Base-by-base conservation (phyloP, 1,140 invertebrate species). In the Rhopalosiphum maidis region DNA sequence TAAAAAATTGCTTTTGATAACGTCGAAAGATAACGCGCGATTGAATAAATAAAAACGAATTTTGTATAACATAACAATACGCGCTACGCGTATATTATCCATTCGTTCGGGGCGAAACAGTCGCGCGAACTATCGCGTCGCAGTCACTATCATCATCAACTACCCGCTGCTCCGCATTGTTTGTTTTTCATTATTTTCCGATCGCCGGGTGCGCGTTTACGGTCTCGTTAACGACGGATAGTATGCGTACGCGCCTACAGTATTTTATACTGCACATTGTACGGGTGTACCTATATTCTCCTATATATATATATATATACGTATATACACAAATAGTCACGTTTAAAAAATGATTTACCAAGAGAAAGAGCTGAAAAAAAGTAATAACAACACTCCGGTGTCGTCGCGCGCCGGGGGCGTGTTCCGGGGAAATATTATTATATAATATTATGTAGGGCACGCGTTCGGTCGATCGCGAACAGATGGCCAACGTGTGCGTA, bases 161-260 rank as follows among this genome's bases (percentile, higher is more conserved):
- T 55, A 90, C 89, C 89, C 89, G 89, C 89, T 90, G 89, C 43
- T 90, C 11, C 23, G 46, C 46, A 48, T 51, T 89, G 51, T 89
- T 89, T 89, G 48, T 54, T 51, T 55, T 90, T 30, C 22, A 55
- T 90, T 90, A 41, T 90, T 90, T 90, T 89, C 35, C 51, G 37
- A 48, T 60, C 35, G 77, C 77, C 77, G 35, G 83, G 37, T 85
- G 37, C 37, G 83, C 23, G 82, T 85, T 43, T 85, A 85, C 37
- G 83, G 22, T 83, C 77, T 23, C 77, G 77, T 83, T 83, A 83
- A 83, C 37, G 77, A 37, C 35, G 77, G 2, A 68, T 18, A 68
- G n/a, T 83, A 82, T 82, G 37, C n/a, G 68, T 82, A 82, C 77
- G 77, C 60, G 30, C 55, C 18, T 82, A 2, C 35, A n/a, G n/a